A percentile compares a stretch with the other conserved stretches of the same genome.
These are phyloP conservation scores for Noctua comes DNA, from an alignment of 2,888 invertebrate species.

Conservation along the genomic window DNA sequence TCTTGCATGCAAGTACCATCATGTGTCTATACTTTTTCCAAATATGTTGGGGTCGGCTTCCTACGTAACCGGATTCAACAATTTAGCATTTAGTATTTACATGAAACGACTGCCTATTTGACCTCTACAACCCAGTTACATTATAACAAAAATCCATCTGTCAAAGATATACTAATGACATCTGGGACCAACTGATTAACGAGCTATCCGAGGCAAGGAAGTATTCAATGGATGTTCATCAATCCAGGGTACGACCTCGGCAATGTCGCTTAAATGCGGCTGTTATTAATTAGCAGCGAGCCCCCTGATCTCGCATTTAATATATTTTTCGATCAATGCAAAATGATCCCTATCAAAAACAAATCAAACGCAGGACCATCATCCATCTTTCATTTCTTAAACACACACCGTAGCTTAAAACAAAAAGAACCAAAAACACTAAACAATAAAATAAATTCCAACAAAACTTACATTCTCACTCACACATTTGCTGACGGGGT, in stretches of 20 bases:
- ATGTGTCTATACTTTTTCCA: neutral
- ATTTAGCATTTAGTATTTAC: neutral
- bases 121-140: neutral
- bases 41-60: neutral
- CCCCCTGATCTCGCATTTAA: neutral
- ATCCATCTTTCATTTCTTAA: neutral
- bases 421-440: neutral
- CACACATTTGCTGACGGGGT: conserved; percentile 51
- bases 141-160: neutral
- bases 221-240: neutral
- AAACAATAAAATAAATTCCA: conserved; percentile 30
- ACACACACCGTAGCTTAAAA: neutral
- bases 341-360: neutral
- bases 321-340: neutral
- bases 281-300: neutral
- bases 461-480: conserved; percentile 43
- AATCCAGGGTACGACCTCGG: neutral
- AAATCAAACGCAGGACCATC: neutral
- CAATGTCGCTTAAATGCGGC: neutral
- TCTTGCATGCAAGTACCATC: neutral
- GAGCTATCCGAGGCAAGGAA: neutral
- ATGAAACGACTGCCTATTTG: neutral
- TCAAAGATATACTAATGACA: neutral
- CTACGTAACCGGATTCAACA: neutral
- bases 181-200: neutral